phyloP scores from a whole-genome alignment of 2,888 invertebrate species.

The Brassicogethes aeneus region DNA sequence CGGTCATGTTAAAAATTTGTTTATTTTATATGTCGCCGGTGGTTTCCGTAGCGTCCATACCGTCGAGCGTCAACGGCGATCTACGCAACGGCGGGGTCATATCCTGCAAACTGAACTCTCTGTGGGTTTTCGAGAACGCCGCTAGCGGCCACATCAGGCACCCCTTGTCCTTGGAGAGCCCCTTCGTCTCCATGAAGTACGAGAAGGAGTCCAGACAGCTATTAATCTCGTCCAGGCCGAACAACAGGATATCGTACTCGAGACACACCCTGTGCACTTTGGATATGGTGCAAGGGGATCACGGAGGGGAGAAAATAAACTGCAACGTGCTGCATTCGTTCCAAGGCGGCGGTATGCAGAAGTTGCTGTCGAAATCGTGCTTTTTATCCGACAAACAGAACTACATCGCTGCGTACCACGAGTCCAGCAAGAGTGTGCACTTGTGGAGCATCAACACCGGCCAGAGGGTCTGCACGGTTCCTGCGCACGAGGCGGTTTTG shows the following conservation, averaged over 20 bases:
- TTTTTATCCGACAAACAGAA: conserved; percentile 50
- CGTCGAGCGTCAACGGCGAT: conserved; percentile 34
- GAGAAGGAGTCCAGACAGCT: conserved; percentile 56
- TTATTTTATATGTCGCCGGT: conserved; percentile 73
- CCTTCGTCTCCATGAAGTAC: conserved; percentile 66
- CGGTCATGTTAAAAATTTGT: too few species aligned
- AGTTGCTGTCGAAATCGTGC: conserved; percentile 57
- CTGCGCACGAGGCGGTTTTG: conserved; percentile 55
- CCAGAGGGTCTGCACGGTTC: conserved; percentile 43
- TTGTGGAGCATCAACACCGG: conserved; percentile 55
- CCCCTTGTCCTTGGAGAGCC: conserved; percentile 57
- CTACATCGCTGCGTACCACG: conserved; percentile 66
- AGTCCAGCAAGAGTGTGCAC: conserved; percentile 55
- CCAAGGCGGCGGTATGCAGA: conserved; percentile 57
- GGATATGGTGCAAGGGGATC: conserved; percentile 39
- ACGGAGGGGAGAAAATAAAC: conserved; percentile 37
- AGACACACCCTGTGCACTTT: conserved; percentile 48
- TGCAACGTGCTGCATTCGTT: conserved; percentile 54
- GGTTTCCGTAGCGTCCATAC: conserved; percentile 50
- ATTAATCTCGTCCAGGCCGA: conserved; percentile 63
- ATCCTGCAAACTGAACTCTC: conserved; percentile 64
- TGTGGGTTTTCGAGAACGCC: conserved; percentile 55
- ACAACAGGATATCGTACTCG: conserved; percentile 44
- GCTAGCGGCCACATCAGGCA: conserved; percentile 38
- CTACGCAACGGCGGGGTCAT: conserved; percentile 53